A percentile compares a stretch with the other conserved stretches of the same genome.
Evolutionary conservation across 2,113 vertebrate species (phyloP).

Genomic region (Pterophyllum scalare): DNA sequence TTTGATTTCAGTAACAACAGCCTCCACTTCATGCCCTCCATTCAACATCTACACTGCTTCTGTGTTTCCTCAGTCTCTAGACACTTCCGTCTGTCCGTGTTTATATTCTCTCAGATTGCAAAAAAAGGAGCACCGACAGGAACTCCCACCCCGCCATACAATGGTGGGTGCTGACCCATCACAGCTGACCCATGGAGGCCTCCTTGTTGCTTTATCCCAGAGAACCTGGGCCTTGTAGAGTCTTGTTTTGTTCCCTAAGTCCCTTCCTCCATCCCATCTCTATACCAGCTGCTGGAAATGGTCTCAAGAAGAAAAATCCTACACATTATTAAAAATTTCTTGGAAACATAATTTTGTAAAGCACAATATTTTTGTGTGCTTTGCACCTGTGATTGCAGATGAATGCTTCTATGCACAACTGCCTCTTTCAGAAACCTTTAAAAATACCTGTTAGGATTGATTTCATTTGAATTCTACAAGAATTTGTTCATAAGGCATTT

Average conservation of each 20-base stretch:
- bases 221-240: constrained; percentile 22
- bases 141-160: constrained; percentile 64
- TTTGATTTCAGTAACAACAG: constrained; percentile 47
- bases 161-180: constrained; percentile 69
- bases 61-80: constrained; percentile 40
- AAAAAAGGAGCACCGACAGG: constrained; percentile 58
- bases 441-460: neutral
- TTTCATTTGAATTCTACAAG: neutral
- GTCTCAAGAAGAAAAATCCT: neutral
- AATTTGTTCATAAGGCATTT: neutral
- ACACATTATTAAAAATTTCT: neutral
- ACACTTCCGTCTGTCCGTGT: constrained; percentile 59
- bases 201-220: constrained; percentile 48
- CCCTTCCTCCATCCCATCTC: neutral
- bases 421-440: neutral
- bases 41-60: constrained; percentile 30
- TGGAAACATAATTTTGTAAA: neutral
- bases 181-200: constrained; percentile 67
- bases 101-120: constrained; percentile 69
- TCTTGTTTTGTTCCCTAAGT: constrained; percentile 28
- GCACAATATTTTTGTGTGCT: neutral
- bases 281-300: neutral
- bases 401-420: neutral
- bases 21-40: neutral
- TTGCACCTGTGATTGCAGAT: neutral